A percentile compares a stretch with the other conserved stretches of the same genome.
Conservation (phyloP, 2,113 vertebrate species). For the Myodes glareolus region DNA sequence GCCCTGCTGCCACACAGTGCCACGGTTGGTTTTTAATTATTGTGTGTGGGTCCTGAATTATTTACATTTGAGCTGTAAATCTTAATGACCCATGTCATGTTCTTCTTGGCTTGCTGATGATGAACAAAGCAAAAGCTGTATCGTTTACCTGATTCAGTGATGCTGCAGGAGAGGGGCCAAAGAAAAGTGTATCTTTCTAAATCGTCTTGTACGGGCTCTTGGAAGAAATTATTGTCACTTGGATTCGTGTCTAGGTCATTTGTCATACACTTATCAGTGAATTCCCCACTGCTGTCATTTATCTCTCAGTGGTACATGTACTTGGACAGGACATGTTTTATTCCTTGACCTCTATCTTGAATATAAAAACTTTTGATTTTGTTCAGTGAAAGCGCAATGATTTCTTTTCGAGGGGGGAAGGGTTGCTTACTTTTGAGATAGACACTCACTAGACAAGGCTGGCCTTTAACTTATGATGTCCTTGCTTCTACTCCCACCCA, state of each 20-base stretch:
- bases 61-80: not conserved
- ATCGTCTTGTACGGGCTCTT: constrained; percentile 20
- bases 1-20: not conserved
- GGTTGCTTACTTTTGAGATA: not conserved
- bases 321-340: not conserved
- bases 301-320: not conserved
- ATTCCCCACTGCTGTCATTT: not conserved
- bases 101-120: constrained; percentile 3
- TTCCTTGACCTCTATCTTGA: constrained; percentile 26
- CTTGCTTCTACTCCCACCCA: not conserved
- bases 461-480: no score
- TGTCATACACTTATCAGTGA: constrained; percentile 37
- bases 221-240: constrained; percentile 55
- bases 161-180: not conserved
- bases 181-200: not conserved
- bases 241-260: constrained; percentile 48
- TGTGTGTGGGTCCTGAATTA: constrained; percentile 60
- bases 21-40: constrained; percentile 47
- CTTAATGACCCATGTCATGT: constrained; percentile 43
- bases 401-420: not conserved
- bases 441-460: not conserved
- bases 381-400: not conserved
- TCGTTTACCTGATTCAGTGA: not conserved
- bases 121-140: constrained; percentile 42
- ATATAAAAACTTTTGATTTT: not conserved